These are phyloP conservation scores for Nesoenas mayeri DNA, from an alignment of 2,113 vertebrate species.

Conservation along the genomic window DNA sequence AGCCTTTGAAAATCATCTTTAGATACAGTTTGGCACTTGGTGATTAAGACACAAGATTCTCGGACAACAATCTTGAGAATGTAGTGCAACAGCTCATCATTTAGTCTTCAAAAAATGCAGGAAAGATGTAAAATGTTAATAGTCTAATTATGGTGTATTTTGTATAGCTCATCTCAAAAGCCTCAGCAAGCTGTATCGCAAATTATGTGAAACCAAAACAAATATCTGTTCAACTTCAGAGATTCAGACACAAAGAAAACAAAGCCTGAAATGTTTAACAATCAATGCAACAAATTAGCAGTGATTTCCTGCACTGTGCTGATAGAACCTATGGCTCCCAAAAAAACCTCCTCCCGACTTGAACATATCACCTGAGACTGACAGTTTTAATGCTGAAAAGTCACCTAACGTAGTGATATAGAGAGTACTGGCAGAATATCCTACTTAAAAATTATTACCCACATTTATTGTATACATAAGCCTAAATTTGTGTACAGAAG, in stretches of 20 bases:
- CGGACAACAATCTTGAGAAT: conserved; percentile 98
- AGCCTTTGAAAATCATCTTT: conserved; percentile 98
- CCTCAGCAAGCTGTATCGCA: not conserved
- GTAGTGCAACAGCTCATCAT: conserved; percentile 95
- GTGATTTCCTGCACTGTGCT: not conserved
- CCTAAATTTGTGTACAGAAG: not conserved
- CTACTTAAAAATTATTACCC: not conserved
- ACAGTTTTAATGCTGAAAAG: not conserved
- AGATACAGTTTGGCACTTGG: conserved; percentile 98
- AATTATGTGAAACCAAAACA: not conserved
- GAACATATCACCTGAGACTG: not conserved
- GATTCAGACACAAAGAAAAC: not conserved
- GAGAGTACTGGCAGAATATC: not conserved
- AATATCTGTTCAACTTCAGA: not conserved
- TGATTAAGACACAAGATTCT: conserved; percentile 97
- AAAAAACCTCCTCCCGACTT: not conserved
- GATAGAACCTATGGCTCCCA: not conserved
- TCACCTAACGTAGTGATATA: not conserved
- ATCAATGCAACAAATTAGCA: not conserved
- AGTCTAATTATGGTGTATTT: not conserved
- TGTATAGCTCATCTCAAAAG: not conserved
- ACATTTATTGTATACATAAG: not conserved
- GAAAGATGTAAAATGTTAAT: conserved; percentile 30
- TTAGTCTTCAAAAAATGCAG: conserved; percentile 81
- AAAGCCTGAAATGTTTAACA: not conserved